Base-by-base conservation (phyloP, 2,888 invertebrate species). In the Antitype chi region DNA sequence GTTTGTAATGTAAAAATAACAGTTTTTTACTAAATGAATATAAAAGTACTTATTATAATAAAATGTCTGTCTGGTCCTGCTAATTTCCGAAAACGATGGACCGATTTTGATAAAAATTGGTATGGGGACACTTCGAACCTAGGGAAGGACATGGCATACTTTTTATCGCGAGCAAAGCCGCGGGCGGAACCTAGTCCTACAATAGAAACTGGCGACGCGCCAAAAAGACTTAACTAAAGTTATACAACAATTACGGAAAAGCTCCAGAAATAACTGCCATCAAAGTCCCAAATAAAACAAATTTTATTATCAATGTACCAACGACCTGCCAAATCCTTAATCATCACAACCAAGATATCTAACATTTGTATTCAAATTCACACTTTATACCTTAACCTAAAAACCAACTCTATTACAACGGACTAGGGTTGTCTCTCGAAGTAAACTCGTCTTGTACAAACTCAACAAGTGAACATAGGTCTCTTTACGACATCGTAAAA, bases 381-480 rank as follows among this genome's bases (percentile, higher is more conserved):
- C 84, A 72, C 81, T 47, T 47, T 57, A 43, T 23, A 66, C 20
- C 0, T 38, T 32, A 66, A 15, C 7, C 52, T 43, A 81, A 70
- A 73, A 77, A 62, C 53, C 68, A 74, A 85, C 87, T 60, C 59
- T 87, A 81, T 69, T 11, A 5, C 67, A 20, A 49, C 15, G 66
- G 7, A 13, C 28, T 81, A 88, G 62, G 66, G 84, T 70, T 70
- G 76, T 67, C 38, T 60, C 28, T 57, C 17, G 57, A 59, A 78
- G 64, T 79, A 83, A 78, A 70, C 62, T 47, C 86, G 81, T 63
- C 52, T 32, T 71, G 78, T 72, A 70, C 69, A 80, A 78, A 85
- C 93, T 95, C 95, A 95, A 95, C 95, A 95, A 95, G 95, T 95
- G 95, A 93, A 91, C 94, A 94, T 94, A 94, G 94, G 94, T 92